These are phyloP conservation scores for Alfaro cultratus DNA, from an alignment of 2,797 vertebrate species.

Conservation along the genomic window DNA sequence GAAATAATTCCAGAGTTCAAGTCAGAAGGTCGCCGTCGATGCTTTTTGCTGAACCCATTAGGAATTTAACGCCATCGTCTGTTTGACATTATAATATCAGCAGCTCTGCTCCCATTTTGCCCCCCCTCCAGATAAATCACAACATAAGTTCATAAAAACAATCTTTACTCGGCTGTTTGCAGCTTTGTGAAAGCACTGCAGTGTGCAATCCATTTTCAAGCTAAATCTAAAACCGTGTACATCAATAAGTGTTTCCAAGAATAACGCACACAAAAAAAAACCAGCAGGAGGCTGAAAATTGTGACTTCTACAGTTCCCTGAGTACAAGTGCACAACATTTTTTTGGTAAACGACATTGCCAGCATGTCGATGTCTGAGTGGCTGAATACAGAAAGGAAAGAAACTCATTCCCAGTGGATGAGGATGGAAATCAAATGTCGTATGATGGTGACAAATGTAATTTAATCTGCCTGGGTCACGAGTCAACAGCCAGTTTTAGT, in stretches of 20 bases:
- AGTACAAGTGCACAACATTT: neutral
- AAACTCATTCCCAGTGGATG: constrained; percentile 1
- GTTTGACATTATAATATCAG: constrained; percentile 31
- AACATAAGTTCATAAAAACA: constrained; percentile 13
- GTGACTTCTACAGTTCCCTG: constrained; percentile 8
- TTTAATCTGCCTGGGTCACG: constrained; percentile 42
- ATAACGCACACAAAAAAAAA: neutral
- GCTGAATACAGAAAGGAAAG: constrained; percentile 16
- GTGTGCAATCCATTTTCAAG: constrained; percentile 1
- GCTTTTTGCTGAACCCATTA: constrained; percentile 40
- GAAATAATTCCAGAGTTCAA: constrained; percentile 61
- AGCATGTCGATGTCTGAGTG: constrained; percentile 5
- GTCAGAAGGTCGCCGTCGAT: constrained; percentile 41
- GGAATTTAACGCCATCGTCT: constrained; percentile 37
- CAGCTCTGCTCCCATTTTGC: constrained; percentile 11
- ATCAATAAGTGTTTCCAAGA: constrained; percentile 8
- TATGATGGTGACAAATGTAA: constrained; percentile 18
- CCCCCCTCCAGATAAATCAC: constrained; percentile 5
- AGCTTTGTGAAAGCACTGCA: constrained; percentile 5
- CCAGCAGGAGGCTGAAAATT: constrained; percentile 6
- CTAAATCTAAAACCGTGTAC: constrained; percentile 1
- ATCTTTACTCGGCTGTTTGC: constrained; percentile 7
- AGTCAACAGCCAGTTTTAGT: constrained; percentile 47
- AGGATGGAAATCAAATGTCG: constrained; percentile 38
- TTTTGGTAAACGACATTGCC: neutral